Evolutionary conservation across 2,888 invertebrate species (phyloP).

Genomic region (Neoscelio sp.): DNA sequence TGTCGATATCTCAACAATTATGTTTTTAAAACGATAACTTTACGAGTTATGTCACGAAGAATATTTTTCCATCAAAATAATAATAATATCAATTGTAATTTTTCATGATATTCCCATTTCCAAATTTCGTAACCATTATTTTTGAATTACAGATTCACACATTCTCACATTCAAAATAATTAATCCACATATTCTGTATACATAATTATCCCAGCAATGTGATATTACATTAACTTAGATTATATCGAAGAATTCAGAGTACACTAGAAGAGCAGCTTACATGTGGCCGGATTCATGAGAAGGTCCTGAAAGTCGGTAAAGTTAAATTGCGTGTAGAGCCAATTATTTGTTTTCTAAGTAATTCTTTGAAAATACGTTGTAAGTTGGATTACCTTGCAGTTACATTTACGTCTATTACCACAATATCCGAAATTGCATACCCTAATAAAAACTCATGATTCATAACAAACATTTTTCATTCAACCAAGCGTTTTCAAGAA

Average conservation of each 20-base stretch:
- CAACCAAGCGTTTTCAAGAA: too few species aligned
- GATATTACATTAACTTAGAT: constrained; percentile 36
- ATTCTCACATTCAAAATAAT: constrained; percentile 6
- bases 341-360: constrained; percentile 65
- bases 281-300: constrained; percentile 34
- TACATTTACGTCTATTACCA: constrained; percentile 21
- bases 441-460: constrained; percentile 6
- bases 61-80: too few species aligned
- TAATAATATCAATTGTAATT: too few species aligned
- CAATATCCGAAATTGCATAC: constrained; percentile 25
- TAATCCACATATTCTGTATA: constrained; percentile 8
- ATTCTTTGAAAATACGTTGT: constrained; percentile 45
- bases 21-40: too few species aligned
- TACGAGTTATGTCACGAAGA: too few species aligned
- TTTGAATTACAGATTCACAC: too few species aligned
- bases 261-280: constrained; percentile 43
- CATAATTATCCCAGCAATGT: constrained; percentile 8
- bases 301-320: constrained; percentile 58
- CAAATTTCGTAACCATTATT: too few species aligned
- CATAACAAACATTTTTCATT: constrained; percentile 3
- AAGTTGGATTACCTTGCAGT: constrained; percentile 25
- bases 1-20: too few species aligned
- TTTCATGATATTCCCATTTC: too few species aligned
- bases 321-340: constrained; percentile 63
- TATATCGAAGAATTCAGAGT: constrained; percentile 46